Conservation (phyloP, 2,888 invertebrate genomes). For the Agrotis exclamationis region DNA sequence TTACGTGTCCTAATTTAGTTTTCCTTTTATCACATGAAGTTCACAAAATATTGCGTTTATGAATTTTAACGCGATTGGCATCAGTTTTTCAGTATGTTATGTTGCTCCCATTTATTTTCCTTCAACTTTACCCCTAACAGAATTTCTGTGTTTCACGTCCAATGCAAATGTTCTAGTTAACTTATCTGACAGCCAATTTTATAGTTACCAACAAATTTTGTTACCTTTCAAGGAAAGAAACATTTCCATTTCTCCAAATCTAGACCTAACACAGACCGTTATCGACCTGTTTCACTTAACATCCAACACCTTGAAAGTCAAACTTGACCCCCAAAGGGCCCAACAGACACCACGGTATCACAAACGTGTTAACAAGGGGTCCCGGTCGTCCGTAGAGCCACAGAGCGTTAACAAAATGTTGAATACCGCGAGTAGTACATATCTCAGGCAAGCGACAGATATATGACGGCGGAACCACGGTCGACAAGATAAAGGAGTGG, state of each 20-base stretch:
- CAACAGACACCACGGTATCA: constrained; percentile 33
- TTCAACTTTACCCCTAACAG: too few relatives aligned
- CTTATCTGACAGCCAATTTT: background rate
- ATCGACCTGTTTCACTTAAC: constrained; percentile 19
- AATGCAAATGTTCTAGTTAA: background rate
- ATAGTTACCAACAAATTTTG: background rate
- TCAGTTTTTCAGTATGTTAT: too few relatives aligned
- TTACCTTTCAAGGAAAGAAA: background rate
- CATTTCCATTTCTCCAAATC: background rate
- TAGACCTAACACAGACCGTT: constrained; percentile 30
- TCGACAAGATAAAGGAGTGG: constrained; percentile 72
- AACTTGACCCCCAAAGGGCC: constrained; percentile 23
- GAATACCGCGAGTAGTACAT: constrained; percentile 50
- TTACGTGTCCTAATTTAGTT: too few relatives aligned
- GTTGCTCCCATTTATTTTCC: too few relatives aligned
- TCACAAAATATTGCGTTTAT: too few relatives aligned
- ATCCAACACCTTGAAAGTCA: constrained; percentile 13
- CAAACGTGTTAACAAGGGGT: constrained; percentile 52
- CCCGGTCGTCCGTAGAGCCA: constrained; percentile 31
- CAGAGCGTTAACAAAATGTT: constrained; percentile 53
- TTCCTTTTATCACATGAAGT: too few relatives aligned
- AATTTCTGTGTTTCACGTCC: background rate
- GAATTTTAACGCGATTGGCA: too few relatives aligned
- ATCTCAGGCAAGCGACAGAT: constrained; percentile 67
- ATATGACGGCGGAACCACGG: constrained; percentile 72